phyloP scores from a whole-genome alignment of 2,113 vertebrate species.

The Zonotrichia leucophrys region DNA sequence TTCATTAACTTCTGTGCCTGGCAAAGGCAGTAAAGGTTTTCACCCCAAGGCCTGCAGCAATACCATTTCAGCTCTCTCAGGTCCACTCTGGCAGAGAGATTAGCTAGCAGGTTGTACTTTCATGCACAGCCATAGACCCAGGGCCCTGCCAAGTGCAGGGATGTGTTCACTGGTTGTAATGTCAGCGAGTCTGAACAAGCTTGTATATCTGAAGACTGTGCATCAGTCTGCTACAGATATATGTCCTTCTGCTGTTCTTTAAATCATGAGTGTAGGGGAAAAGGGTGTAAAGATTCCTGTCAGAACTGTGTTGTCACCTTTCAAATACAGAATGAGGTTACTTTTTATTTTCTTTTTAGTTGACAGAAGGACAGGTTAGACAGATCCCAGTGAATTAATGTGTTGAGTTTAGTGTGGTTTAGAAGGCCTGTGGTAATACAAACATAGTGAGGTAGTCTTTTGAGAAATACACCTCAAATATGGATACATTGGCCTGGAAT shows the following conservation, averaged over 20 bases:
- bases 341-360: not conserved
- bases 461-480: not conserved
- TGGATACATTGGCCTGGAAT: not conserved
- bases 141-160: not conserved
- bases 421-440: not conserved
- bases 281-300: not conserved
- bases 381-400: not conserved
- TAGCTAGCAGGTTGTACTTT: not conserved
- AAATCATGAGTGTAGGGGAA: not conserved
- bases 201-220: not conserved
- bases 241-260: not conserved
- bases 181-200: not conserved
- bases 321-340: not conserved
- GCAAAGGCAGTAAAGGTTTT: not conserved
- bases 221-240: not conserved
- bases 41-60: not conserved
- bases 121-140: not conserved
- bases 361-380: not conserved
- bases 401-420: not conserved
- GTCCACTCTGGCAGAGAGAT: not conserved
- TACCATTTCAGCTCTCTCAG: not conserved
- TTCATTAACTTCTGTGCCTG: not conserved
- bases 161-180: not conserved
- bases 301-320: not conserved
- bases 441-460: not conserved